Base-by-base conservation (phyloP, 2,113 vertebrate genomes). In the Trematomus loennbergii region DNA sequence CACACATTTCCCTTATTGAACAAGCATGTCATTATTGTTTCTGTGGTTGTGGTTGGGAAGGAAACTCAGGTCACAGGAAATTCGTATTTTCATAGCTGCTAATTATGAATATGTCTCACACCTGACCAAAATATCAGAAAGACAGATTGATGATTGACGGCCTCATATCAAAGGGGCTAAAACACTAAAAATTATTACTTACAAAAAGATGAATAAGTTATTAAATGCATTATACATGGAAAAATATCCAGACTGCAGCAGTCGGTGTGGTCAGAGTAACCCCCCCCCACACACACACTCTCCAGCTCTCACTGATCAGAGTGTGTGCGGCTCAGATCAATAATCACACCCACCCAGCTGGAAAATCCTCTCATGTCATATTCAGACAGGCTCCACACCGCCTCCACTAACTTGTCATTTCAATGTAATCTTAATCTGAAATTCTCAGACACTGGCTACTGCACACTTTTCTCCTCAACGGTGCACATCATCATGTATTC, bases 331-430 rank as follows among this genome's bases (percentile, higher is more conserved):
- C 59, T 75, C 48, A 48, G 85, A 85, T 87, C 86, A 78, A 90
- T 90, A 87, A 85, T 83, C 70, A 48, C 55, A 54, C 72, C 62
- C 81, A 78, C 8, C 50, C 84, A 73, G 60, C 61, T 74, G 79
- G 79, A 87, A 86, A 72, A 83, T 69, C 69, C 78, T 29, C 54
- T 79, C 74, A 58, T 83, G 80, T 86, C 62, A 81, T 58, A 78
- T 57, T 43, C 65, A 84, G 84, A 66, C 75, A 71, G 59, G 57
- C 61, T 75, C 58, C 52, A 84, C 59, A 69, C n/a, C 25, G 52
- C 62, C 67, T 62, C 40, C 3, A 7, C 73, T 54, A 69, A 85
- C 72, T 75, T 83, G 79, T 87, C 72, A 84, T 87, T 79, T 87
- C 78, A 79, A 67, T 77, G 84, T 69, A 77, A 70, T 59, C 73